Percentiles rank a stretch among this genome's conserved stretches.
Conservation (phyloP, 2,888 invertebrate species). For the Latrodectus elegans region DNA sequence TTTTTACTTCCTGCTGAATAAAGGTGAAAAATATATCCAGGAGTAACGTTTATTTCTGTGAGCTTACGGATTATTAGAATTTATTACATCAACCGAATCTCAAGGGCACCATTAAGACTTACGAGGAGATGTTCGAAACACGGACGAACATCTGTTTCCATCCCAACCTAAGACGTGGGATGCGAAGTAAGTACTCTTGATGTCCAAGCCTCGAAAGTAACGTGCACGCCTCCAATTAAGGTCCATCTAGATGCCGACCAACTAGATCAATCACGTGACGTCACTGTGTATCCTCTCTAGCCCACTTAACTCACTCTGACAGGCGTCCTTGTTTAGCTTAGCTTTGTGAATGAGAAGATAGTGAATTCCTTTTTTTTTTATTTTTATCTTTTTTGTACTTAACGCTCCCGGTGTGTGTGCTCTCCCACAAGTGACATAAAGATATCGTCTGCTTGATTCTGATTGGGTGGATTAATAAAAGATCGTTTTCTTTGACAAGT, state of each 20-base stretch:
- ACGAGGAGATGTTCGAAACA: neutral
- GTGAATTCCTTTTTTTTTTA: neutral
- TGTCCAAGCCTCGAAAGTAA: neutral
- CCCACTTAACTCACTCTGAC: slow-evolving; percentile 23
- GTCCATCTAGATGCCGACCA: slow-evolving; percentile 40
- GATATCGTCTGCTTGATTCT: too few relatives aligned
- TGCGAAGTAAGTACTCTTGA: slow-evolving; percentile 42
- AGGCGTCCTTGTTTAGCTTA: slow-evolving; percentile 32
- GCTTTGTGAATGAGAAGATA: slow-evolving; percentile 35
- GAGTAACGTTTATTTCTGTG: neutral
- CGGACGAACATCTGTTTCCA: too few relatives aligned
- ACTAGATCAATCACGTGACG: slow-evolving; percentile 53
- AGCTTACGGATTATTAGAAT: slow-evolving; percentile 2
- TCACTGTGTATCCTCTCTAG: slow-evolving; percentile 19
- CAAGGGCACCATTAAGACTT: neutral
- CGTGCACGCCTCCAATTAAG: slow-evolving; percentile 54
- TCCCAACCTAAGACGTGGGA: slow-evolving; percentile 18
- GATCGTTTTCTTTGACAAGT: too few relatives aligned
- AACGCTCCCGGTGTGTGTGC: neutral
- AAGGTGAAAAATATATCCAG: too few relatives aligned
- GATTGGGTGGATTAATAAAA: too few relatives aligned
- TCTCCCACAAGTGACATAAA: neutral
- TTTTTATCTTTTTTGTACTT: neutral
- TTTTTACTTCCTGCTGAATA: too few relatives aligned
- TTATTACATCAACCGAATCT: slow-evolving; percentile 1